Percentiles rank a stretch among this genome's conserved stretches.
These are phyloP conservation scores for Papilio aristodemus DNA, from an alignment of 1,140 invertebrate species.

Conservation along the genomic window DNA sequence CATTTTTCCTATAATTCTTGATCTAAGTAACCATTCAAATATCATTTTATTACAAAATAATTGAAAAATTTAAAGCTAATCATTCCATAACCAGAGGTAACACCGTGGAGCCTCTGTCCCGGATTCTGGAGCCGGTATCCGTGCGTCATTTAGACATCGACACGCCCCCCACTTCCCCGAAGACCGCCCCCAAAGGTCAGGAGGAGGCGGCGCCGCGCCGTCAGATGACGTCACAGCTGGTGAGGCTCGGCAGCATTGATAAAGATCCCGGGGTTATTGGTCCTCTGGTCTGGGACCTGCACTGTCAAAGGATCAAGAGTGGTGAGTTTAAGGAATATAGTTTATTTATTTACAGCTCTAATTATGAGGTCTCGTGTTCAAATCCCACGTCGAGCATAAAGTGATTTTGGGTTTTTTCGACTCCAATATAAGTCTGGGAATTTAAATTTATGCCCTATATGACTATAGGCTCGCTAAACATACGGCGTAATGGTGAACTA, in stretches of 20 bases:
- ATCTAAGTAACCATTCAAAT: too few species aligned
- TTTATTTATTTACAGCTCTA: too few species aligned
- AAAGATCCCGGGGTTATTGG: constrained; percentile 92
- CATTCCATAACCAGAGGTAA: constrained; percentile 76
- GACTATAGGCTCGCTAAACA: too few species aligned
- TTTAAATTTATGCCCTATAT: too few species aligned
- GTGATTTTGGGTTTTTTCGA: too few species aligned
- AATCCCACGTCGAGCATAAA: too few species aligned
- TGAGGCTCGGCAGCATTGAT: constrained; percentile 82
- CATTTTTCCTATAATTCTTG: too few species aligned
- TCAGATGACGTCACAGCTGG: constrained; percentile 71
- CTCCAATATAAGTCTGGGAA: too few species aligned
- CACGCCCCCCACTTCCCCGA: constrained; percentile 48
- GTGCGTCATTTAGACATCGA: constrained; percentile 85
- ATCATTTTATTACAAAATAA: too few species aligned
- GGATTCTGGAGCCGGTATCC: constrained; percentile 88
- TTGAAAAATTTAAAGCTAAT: too few species aligned
- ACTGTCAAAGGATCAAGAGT: constrained; percentile 78
- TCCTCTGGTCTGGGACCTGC: constrained; percentile 89
- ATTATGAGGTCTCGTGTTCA: too few species aligned
- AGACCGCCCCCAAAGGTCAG: constrained; percentile 35
- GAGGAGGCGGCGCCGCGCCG: constrained; percentile 52
- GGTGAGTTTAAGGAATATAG: constrained; percentile 43
- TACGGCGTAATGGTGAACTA: too few species aligned
- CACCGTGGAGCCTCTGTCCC: constrained; percentile 86